Percentiles rank a stretch among this genome's conserved stretches.
phyloP scores from a whole-genome alignment of 1,140 invertebrate species.

The Drosophila serrata region DNA sequence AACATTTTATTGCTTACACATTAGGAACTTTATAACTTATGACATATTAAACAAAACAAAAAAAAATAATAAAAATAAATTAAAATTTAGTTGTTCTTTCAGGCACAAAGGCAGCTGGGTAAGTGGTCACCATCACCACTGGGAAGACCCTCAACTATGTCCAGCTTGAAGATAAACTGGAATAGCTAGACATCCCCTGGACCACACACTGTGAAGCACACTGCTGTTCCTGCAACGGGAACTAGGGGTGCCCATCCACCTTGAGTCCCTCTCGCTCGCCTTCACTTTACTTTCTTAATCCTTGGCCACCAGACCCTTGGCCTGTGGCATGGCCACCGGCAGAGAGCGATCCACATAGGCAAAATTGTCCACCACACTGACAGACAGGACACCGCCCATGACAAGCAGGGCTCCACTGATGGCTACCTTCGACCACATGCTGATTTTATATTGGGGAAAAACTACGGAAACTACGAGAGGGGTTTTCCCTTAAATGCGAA shows the following conservation, averaged over 20 bases:
- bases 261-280: no score
- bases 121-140: no score
- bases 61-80: constrained; percentile 23
- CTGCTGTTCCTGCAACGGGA: background rate
- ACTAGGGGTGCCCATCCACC: background rate
- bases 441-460: background rate
- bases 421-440: constrained; percentile 70
- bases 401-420: constrained; percentile 59
- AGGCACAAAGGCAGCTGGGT: background rate
- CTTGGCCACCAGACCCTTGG: constrained; percentile 44
- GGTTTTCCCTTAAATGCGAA: background rate
- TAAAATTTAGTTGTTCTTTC: constrained; percentile 17
- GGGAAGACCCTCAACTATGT: background rate
- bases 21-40: background rate
- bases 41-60: background rate
- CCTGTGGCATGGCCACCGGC: constrained; percentile 64
- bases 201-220: background rate
- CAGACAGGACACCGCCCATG: constrained; percentile 56
- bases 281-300: constrained; percentile 12
- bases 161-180: constrained; percentile 3
- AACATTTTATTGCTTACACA: background rate
- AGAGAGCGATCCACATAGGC: constrained; percentile 72
- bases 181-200: background rate
- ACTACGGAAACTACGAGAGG: background rate
- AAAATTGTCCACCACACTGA: constrained; percentile 70